Evolutionary conservation across 2,113 vertebrate species (phyloP).

Genomic region (Aphyosemion australe): DNA sequence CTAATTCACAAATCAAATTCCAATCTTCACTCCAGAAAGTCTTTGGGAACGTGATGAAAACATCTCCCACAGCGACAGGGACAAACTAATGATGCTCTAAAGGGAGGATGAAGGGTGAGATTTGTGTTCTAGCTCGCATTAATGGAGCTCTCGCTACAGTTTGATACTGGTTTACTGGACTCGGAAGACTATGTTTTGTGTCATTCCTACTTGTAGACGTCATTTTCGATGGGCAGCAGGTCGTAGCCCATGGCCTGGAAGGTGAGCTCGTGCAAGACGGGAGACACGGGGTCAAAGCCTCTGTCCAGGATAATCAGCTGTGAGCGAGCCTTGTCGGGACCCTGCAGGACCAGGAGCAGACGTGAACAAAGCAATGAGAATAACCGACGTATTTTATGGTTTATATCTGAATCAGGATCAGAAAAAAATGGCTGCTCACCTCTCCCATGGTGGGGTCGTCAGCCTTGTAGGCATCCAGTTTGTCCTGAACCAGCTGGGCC

Average conservation of each 20-base stretch:
- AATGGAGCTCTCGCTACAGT: too few species aligned
- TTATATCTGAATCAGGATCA: too few species aligned
- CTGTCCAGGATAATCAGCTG: conserved; percentile 97
- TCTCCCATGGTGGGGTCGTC: conserved; percentile 98
- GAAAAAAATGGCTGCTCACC: conserved; percentile 73
- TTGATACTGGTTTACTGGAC: too few species aligned
- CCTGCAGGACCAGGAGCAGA: conserved; percentile 70
- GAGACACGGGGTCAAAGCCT: conserved; percentile 92
- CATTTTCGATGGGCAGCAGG: conserved; percentile 95
- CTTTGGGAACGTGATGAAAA: too few species aligned
- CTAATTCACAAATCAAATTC: too few species aligned
- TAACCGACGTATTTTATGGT: too few species aligned
- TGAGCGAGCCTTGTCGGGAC: conserved; percentile 95
- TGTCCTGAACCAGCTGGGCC: conserved; percentile 97
- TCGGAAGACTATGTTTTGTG: not conserved
- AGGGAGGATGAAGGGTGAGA: too few species aligned
- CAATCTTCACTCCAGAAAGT: too few species aligned
- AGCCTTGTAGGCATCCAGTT: conserved; percentile 96
- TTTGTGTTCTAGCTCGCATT: too few species aligned
- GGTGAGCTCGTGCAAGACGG: conserved; percentile 92
- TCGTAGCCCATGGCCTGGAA: conserved; percentile 99
- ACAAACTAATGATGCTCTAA: too few species aligned
- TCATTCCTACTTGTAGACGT: conserved; percentile 89
- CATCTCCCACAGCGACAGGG: too few species aligned
- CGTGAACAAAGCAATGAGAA: too few species aligned